Evolutionary conservation across 2,113 vertebrate species (phyloP), one percentile per base, ranked within the genome.

Genomic region (Microcebus tavaratra): DNA sequence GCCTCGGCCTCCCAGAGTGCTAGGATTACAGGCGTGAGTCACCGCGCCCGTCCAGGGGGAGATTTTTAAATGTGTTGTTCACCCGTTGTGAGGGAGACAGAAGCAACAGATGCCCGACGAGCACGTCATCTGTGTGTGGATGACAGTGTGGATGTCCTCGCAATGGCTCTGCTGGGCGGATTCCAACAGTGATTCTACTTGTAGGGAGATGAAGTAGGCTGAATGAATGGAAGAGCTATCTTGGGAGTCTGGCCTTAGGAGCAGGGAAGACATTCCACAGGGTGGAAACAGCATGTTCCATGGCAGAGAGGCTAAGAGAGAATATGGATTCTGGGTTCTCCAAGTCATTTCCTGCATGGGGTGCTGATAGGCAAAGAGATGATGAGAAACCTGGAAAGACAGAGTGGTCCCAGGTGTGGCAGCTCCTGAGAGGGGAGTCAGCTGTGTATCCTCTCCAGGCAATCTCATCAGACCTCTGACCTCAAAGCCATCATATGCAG

Each of bases 261-360:
- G 9, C 27, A 25, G 34, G 36, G 21, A 57, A 5, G 15, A 27
- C 48, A 14, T 36, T n/a, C 2, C 5, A 8, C 0, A 0, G 6
- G 3, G 21, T n/a, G 23, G 21, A 8, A 15, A 17, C 18, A 12
- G n/a, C 18, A 13, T 14, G 36, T 87, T 1, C 75, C 23, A 57
- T 42, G 5, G 12, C 82, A 53, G 67, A 17, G 75, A 78, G 48
- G 61, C 25, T 31, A 53, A 18, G 57, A 63, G 10, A 76, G 2
- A 23, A 59, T 67, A 12, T 80, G 45, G 53, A 34, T 27, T 91
- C 13, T 0, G 1, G 36, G 3, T 45, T 61, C 78, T 59, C 23
- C 13, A 17, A 0, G 0, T 65, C 15, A 3, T 34, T 55, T 15
- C 45, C 70, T 18, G 6, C 21, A 12, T 48, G 14, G 21, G 25